A percentile compares a stretch with the other conserved stretches of the same genome.
Evolutionary conservation across 2,797 vertebrate genomes (phyloP).

Genomic region (Anguilla anguilla): DNA sequence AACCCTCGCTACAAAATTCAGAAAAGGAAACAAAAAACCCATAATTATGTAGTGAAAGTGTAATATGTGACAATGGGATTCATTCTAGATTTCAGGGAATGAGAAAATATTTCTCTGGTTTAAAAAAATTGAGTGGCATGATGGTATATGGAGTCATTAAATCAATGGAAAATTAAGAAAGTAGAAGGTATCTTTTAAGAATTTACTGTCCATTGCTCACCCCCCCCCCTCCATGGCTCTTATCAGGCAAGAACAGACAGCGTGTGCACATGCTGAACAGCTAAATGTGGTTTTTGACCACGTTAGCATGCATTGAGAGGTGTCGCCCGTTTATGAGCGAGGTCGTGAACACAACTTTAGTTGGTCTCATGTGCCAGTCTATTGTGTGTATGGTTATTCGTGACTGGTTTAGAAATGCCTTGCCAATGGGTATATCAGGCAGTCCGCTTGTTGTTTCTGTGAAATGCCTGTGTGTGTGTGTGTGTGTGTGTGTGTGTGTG

Average conservation of each 20-base stretch:
- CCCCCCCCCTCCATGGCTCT: not conserved
- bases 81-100: not conserved
- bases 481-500: not conserved
- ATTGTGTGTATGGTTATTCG: not conserved
- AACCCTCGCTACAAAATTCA: conserved; percentile 10
- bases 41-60: conserved; percentile 6
- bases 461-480: not conserved
- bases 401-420: not conserved
- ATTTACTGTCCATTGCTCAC: not conserved
- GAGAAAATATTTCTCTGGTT: not conserved
- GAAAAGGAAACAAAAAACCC: not conserved
- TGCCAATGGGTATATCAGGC: not conserved
- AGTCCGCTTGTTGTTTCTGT: not conserved
- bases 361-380: not conserved
- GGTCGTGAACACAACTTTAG: not conserved
- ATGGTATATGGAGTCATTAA: not conserved
- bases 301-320: not conserved
- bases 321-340: not conserved
- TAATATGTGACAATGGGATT: not conserved
- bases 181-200: not conserved
- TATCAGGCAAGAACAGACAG: not conserved
- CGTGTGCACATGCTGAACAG: not conserved
- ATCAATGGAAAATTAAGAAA: not conserved
- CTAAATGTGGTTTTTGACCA: not conserved
- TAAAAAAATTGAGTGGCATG: not conserved